Percentiles rank a stretch among this genome's conserved stretches.
Evolutionary conservation across 1,140 invertebrate species (phyloP).

Genomic region (Neotoxoptera formosana): DNA sequence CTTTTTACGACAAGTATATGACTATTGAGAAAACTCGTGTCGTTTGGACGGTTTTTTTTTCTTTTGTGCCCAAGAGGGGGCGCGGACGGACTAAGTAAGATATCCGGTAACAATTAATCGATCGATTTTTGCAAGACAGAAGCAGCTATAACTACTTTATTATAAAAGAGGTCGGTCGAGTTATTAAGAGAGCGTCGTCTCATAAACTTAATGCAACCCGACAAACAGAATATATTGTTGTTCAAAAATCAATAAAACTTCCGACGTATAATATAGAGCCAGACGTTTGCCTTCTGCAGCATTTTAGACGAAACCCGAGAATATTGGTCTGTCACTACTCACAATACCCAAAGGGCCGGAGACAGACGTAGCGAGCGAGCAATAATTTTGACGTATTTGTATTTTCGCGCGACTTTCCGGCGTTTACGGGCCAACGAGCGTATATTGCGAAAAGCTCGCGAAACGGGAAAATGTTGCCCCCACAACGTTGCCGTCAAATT

Average conservation of each 20-base stretch:
- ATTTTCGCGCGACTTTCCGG: background rate
- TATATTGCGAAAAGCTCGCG: background rate
- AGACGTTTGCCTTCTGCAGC: background rate
- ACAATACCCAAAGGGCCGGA: background rate
- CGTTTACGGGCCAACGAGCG: background rate
- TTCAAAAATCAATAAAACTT: conserved; percentile 29
- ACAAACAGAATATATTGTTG: background rate
- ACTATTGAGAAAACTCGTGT: background rate
- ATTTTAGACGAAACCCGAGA: conserved; percentile 32
- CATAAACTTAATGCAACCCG: background rate
- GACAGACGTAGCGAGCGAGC: background rate
- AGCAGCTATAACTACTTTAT: too few species aligned
- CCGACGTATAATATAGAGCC: too few species aligned
- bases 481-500: too few species aligned
- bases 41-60: background rate
- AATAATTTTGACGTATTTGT: conserved; percentile 41
- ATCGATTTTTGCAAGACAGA: background rate
- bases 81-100: too few species aligned
- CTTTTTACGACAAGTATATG: background rate
- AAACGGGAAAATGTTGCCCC: background rate
- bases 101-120: background rate
- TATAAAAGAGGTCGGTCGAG: background rate
- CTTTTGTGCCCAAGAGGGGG: background rate
- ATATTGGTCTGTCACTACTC: background rate
- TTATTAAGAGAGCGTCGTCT: background rate